A percentile compares a stretch with the other conserved stretches of the same genome.
phyloP scores from a whole-genome alignment of 53 echinoderm and acorn worm genomes.

The Temnopleurus reevesii region DNA sequence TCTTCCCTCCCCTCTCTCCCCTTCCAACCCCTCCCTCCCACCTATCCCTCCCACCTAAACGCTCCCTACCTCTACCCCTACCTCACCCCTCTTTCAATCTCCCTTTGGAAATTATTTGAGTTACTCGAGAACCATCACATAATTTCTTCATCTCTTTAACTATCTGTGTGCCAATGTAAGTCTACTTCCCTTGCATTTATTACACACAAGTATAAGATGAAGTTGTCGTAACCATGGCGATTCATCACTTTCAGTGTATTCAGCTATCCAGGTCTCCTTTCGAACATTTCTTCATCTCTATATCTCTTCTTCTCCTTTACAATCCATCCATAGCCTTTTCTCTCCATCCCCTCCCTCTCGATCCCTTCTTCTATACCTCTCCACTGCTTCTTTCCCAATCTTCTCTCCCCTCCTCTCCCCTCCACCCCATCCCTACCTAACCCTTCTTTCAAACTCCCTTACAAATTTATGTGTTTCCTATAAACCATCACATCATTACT shows the following conservation, averaged over 20 bases:
- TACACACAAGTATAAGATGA: not conserved
- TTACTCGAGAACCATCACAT: no score
- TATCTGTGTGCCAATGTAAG: not conserved
- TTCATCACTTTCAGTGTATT: conserved; percentile 31
- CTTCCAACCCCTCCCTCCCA: no score
- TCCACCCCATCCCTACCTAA: no score
- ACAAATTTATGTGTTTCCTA: no score
- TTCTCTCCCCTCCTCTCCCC: no score
- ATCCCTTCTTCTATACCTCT: not conserved
- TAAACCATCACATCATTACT: no score
- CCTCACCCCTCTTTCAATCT: no score
- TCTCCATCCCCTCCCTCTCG: not conserved
- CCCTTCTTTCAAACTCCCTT: no score
- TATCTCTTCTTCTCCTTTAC: not conserved
- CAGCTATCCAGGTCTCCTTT: conserved; percentile 16
- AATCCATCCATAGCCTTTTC: not conserved
- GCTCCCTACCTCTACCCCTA: no score
- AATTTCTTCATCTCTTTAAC: not conserved
- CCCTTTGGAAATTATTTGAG: no score
- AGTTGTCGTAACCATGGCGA: not conserved
- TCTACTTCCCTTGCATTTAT: not conserved
- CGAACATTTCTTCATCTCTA: not conserved
- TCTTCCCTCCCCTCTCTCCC: not conserved
- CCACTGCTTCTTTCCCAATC: no score
- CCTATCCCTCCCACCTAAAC: no score